phyloP scores from a whole-genome alignment of 2,113 vertebrate species.

The Spermophilus dauricus region DNA sequence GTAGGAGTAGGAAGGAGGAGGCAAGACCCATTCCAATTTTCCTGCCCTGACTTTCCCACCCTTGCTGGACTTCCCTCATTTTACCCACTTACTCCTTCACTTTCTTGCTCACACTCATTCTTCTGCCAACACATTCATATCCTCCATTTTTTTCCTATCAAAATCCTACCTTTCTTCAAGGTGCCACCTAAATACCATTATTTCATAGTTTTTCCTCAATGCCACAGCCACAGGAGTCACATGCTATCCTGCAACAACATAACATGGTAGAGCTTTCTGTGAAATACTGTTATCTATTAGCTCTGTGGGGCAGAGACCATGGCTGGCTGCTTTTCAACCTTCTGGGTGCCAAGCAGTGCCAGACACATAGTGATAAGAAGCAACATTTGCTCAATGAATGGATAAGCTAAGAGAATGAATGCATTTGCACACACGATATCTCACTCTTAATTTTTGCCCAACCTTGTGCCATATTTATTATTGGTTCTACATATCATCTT shows the following conservation, averaged over 20 bases:
- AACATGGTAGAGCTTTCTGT: background rate
- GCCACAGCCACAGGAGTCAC: background rate
- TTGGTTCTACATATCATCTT: background rate
- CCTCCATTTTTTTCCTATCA: background rate
- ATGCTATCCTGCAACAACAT: background rate
- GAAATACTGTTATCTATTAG: background rate
- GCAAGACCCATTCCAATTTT: background rate
- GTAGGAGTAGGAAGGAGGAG: fast-evolving
- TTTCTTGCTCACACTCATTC: background rate
- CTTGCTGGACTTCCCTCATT: background rate
- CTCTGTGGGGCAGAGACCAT: background rate
- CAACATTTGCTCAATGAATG: background rate
- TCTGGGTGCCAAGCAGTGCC: background rate
- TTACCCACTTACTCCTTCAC: background rate
- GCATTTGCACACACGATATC: background rate
- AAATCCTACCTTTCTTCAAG: background rate
- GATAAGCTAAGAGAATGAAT: background rate
- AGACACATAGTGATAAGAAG: fast-evolving
- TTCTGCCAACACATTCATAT: background rate
- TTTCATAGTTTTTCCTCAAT: background rate
- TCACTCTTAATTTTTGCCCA: background rate
- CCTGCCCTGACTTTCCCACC: background rate
- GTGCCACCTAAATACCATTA: background rate
- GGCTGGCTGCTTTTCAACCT: background rate
- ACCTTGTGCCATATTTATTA: background rate